Conservation (phyloP, 2,888 invertebrate species). For the Hypsopygia costalis region DNA sequence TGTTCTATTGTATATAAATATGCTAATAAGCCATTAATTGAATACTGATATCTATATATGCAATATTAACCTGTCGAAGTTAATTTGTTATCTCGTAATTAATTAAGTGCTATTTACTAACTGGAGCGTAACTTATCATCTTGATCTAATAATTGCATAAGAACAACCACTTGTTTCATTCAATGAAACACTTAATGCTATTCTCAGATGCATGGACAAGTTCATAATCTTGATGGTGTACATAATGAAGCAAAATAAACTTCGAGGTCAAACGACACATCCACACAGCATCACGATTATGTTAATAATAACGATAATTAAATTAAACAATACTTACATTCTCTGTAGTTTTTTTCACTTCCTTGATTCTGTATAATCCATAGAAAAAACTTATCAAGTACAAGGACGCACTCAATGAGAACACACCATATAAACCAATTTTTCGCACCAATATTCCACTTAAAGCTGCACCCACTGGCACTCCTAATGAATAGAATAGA, state of each 20-base stretch:
- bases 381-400: slow-evolving; percentile 88
- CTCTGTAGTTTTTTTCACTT: slow-evolving; percentile 73
- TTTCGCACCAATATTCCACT: slow-evolving; percentile 89
- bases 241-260: background rate
- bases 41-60: slow-evolving; percentile 19
- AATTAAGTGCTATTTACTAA: slow-evolving; percentile 32
- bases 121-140: slow-evolving; percentile 30
- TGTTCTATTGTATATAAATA: too few species aligned
- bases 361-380: slow-evolving; percentile 86
- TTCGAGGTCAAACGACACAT: slow-evolving; percentile 1
- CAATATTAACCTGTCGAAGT: slow-evolving; percentile 22
- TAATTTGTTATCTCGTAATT: slow-evolving; percentile 14
- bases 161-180: slow-evolving; percentile 37
- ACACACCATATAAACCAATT: slow-evolving; percentile 91
- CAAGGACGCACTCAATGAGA: slow-evolving; percentile 86
- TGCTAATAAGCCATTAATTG: slow-evolving; percentile 1
- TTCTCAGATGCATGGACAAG: slow-evolving; percentile 13
- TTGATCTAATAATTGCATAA: slow-evolving; percentile 35
- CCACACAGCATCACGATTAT: slow-evolving; percentile 1
- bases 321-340: slow-evolving; percentile 45
- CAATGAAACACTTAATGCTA: slow-evolving; percentile 42
- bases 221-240: background rate
- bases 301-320: slow-evolving; percentile 3
- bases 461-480: slow-evolving; percentile 93
- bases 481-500: slow-evolving; percentile 92